A percentile compares a stretch with the other conserved stretches of the same genome.
Conservation (phyloP, 1,140 invertebrate genomes). For the Semibalanus balanoides region DNA sequence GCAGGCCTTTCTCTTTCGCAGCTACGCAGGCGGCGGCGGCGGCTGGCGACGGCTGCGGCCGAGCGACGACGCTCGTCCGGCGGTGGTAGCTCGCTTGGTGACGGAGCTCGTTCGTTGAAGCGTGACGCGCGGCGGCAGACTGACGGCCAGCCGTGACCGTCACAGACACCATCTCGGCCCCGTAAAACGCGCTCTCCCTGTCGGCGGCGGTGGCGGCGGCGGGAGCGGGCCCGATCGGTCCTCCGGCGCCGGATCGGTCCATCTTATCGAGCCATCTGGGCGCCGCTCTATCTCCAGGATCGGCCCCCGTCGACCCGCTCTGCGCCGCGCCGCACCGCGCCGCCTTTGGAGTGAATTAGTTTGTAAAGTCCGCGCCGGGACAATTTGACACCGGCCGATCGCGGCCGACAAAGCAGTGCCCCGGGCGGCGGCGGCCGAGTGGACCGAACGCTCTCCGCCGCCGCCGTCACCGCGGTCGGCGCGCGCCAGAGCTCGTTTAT, state of each 20-base stretch:
- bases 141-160: too few species aligned
- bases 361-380: not conserved
- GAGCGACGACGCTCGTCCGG: not conserved
- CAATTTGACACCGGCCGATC: not conserved
- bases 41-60: too few species aligned
- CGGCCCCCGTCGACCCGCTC: not conserved
- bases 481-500: not conserved
- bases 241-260: too few species aligned
- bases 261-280: not conserved
- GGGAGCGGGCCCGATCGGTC: not conserved
- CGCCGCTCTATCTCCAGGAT: not conserved
- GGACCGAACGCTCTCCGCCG: too few species aligned
- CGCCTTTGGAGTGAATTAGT: conserved; percentile 1
- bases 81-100: too few species aligned
- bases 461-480: too few species aligned
- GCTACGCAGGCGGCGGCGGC: too few species aligned
- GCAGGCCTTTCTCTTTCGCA: not conserved
- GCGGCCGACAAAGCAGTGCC: not conserved
- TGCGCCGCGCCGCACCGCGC: too few species aligned
- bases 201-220: too few species aligned
- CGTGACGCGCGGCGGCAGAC: too few species aligned
- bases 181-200: not conserved
- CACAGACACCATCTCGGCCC: not conserved
- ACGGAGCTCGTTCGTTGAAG: too few species aligned
- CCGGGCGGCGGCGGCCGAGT: too few species aligned